phyloP scores from a whole-genome alignment of 2,888 invertebrate genomes.

The Tachystola acroxantha region DNA sequence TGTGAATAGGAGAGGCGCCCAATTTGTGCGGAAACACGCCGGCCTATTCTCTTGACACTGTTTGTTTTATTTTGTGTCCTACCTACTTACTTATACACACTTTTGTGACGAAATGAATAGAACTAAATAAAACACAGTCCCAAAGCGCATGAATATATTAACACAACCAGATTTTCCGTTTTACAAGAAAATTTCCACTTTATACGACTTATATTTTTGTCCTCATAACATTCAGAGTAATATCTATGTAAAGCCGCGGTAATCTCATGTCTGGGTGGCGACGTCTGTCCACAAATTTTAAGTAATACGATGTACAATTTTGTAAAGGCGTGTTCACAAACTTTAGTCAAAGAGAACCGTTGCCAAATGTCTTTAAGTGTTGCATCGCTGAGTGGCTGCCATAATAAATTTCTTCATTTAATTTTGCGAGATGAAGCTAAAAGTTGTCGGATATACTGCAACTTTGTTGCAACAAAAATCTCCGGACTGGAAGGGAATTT shows the following conservation, averaged over 20 bases:
- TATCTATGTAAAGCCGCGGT: conserved; percentile 2
- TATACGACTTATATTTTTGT: no score
- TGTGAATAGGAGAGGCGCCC: conserved; percentile 49
- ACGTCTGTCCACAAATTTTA: conserved; percentile 3
- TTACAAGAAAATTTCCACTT: conserved; percentile 1
- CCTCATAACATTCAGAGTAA: neutral
- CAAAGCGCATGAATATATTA: no score
- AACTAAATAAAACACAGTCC: neutral
- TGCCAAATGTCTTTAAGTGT: conserved; percentile 43
- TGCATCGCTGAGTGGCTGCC: conserved; percentile 30
- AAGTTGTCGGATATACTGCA: conserved; percentile 31
- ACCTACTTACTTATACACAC: conserved; percentile 5
- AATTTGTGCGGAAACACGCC: conserved; percentile 48
- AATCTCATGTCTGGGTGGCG: conserved; percentile 5
- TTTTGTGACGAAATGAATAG: neutral
- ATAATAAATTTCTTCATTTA: conserved; percentile 61
- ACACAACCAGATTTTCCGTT: neutral
- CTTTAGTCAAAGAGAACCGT: conserved; percentile 15
- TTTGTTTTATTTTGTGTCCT: conserved; percentile 18
- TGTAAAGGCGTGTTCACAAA: neutral
- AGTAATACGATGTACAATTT: conserved; percentile 7
- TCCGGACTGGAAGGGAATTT: neutral
- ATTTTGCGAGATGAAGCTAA: conserved; percentile 27
- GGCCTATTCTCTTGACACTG: conserved; percentile 17
- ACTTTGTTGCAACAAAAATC: conserved; percentile 18